Evolutionary conservation across 2,797 vertebrate genomes (phyloP), one percentile per base, ranked within the genome.

Genomic region (Coilia nasus): DNA sequence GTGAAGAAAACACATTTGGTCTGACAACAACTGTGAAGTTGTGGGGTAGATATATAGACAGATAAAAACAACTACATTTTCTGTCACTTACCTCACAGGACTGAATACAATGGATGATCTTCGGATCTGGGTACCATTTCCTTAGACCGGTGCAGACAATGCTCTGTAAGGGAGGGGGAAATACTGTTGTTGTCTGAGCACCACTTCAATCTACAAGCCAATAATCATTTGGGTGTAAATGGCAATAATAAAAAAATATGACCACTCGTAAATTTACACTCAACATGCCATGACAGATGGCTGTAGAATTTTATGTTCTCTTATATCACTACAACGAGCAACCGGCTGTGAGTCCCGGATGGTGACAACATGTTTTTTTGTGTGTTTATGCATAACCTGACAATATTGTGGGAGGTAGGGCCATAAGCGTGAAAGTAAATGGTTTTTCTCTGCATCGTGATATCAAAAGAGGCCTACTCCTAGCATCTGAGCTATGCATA

Each of bases 71-170:
- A 15, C 15, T 44, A 44, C 28, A 71, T 31, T 15, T 71, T 64
- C 12, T 17, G 17, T 44, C 57, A 89, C 96, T 96, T 95, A 99
- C 98, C 97, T 99, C 98, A 46, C 98, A 99, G 0, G 98, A 97
- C 89, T 95, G 96, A 91, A 99, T 97, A 92, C 98, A 99, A 89
- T 97, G 94, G 88, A 99, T 92, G 90, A 92, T 91, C 2, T 91
- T 88, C 14, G 97, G 98, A 84, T 97, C 95, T 0, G 98, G 98
- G 80, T 97, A 92, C 98, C 98, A 99, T 44, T 89, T 96, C 91
- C 95, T 93, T 93, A 94, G 92, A 71, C 98, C 98, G 0, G 98
- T 99, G 90, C 98, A 99, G 90, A 99, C 94, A 0, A 99, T 96
- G 86, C 90, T 96, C 98, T 88, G 47, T 25, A 7, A n/a, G 59